Base-by-base conservation (phyloP, 2,797 vertebrate species). In the Eulemur albifrons region DNA sequence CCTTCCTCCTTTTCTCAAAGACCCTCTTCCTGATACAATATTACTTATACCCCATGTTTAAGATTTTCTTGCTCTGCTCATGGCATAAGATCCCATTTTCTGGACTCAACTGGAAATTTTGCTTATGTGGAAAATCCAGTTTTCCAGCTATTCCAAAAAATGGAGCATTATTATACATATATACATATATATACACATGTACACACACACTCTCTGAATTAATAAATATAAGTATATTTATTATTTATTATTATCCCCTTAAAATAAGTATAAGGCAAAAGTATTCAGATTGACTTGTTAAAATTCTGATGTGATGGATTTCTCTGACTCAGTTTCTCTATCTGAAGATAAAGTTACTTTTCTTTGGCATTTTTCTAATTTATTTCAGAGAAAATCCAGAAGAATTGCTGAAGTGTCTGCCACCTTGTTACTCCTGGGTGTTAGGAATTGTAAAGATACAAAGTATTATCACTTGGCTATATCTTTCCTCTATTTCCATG, bases 341-440 rank as follows among this genome's bases (percentile, higher is more conserved):
- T 70, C 25, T 79, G 18, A 93, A 84, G 32, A 76, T 40, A 77
- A 40, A 67, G 17, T 69, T 96, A 76, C 67, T 88, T 92, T 93
- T 94, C 70, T 76, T 75, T 92, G n/a, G 32, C 38, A 21, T 65
- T 88, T 88, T 35, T 15, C 43, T 85, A 73, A 67, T 38, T 77
- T 81, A 82, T 80, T 94, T 94, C 75, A 61, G 75, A 87, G 69
- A 92, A 96, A 95, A 85, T 92, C 25, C 59, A 83, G 21, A 84
- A 90, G 23, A 77, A 75, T 65, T 86, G 30, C 25, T 89, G 59
- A 4, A 57, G 20, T 57, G 4, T 72, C 43, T 82, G 21, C 48
- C 17, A 72, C 20, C 15, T 77, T 48, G 20, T n/a, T 80, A 43
- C 30, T 94, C 27, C 30, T 75, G 12, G 7, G 67, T 79, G 32